A percentile compares a stretch with the other conserved stretches of the same genome.
phyloP scores from a whole-genome alignment of 2,113 vertebrate species.

The Athene cunicularia region DNA sequence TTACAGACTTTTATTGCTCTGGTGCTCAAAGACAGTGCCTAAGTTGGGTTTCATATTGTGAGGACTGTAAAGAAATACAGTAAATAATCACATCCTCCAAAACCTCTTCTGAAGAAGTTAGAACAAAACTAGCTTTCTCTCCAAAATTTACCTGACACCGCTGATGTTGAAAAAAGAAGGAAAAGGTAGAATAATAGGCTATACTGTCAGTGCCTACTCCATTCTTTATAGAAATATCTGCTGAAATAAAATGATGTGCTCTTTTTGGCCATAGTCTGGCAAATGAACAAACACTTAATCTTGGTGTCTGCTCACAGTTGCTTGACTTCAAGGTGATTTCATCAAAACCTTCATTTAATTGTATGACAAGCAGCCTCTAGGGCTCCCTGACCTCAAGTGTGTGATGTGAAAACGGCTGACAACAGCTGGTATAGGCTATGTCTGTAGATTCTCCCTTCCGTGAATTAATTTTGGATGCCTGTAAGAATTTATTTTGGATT shows the following conservation, averaged over 20 bases:
- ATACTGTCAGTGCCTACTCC: not conserved
- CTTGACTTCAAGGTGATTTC: not conserved
- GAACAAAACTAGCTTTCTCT: not conserved
- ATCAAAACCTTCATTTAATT: not conserved
- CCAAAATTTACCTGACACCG: not conserved
- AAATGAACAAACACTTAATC: not conserved
- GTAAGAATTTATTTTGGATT: not conserved
- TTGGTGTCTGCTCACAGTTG: not conserved
- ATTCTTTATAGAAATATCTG: not conserved
- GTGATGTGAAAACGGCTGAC: not conserved
- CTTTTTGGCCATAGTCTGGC: not conserved
- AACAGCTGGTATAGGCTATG: not conserved
- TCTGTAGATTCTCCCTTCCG: not conserved
- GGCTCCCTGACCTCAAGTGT: not conserved
- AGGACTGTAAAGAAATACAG: not conserved
- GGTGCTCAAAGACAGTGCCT: not conserved
- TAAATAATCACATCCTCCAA: not conserved
- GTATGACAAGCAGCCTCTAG: not conserved
- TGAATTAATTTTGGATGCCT: not conserved
- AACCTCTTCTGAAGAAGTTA: not conserved
- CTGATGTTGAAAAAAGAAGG: not conserved
- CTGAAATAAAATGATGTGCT: not conserved
- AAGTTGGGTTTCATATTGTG: not conserved
- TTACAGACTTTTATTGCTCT: not conserved
- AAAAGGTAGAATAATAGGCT: not conserved